Evolutionary conservation across 2,797 vertebrate genomes (phyloP), one percentile per base, ranked within the genome.

Genomic region (Sphenopsis melanotis): DNA sequence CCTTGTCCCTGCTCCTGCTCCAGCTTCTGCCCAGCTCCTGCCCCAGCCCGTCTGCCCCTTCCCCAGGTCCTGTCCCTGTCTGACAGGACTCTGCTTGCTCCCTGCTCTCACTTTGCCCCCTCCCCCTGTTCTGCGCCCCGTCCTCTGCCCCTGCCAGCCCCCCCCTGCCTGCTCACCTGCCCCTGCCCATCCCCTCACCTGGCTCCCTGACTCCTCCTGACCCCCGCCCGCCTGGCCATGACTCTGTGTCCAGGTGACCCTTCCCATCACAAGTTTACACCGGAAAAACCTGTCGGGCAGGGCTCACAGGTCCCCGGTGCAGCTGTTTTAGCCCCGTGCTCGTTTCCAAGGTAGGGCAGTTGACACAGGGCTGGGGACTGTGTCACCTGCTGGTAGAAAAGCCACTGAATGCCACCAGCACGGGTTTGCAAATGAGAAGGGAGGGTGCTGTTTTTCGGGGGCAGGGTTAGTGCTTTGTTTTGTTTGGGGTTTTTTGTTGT

Each of bases 391-490:
- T 0, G 2, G 36, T n/a, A 29, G 52, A 27, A 41, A 93, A 65
- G 34, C 7, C 36, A 27, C 39, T 24, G 22, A 22, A 22, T 14
- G 0, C 27, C 65, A 20, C 18, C 2, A 2, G 21, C 5, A 2
- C 8, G 8, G n/a, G 5, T 24, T 78, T 61, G 24, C 41, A 52
- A 39, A 59, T 10, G 15, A 30, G 12, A 13, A 13, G 12, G 17
- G 4, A 10, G 5, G 32, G 20, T 55, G 3, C 19, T 56, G 4
- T 0, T 10, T 37, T 52, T 17, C 3, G 23, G 9, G 8, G 1
- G 18, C 10, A 2, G 11, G 4, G 20, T 39, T n/a, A 13, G 32
- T 36, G 16, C 13, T 9, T 26, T 64, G 32, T 32, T 61, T 42
- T 21, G 17, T 11, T 30, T 30, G 19, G 63, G 6, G 10, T 14